Conservation (phyloP, 64 coral and sea anemone species). For the Stylophora pistillata region DNA sequence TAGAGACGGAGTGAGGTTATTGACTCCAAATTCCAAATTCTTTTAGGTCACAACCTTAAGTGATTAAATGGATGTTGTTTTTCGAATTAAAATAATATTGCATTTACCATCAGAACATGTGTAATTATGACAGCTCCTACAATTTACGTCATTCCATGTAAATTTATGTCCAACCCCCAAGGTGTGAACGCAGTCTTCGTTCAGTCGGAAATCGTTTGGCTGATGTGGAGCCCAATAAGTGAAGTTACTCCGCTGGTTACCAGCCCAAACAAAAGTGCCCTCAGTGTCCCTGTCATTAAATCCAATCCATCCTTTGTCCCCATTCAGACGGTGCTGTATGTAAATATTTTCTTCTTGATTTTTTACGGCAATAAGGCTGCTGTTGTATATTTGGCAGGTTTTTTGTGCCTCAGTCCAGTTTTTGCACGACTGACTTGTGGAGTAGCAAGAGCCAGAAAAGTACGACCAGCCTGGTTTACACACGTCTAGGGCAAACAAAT, state of each 20-base stretch:
- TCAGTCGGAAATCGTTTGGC: slow-evolving; percentile 7
- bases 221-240: slow-evolving; percentile 60
- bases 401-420: slow-evolving; percentile 51
- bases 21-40: no score
- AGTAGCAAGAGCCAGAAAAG: slow-evolving; percentile 60
- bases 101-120: slow-evolving; percentile 63
- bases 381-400: slow-evolving; percentile 12
- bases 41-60: no score
- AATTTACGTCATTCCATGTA: slow-evolving; percentile 51
- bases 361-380: slow-evolving; percentile 23
- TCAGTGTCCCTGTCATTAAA: slow-evolving; percentile 18
- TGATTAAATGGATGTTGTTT: no score
- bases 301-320: slow-evolving; percentile 58
- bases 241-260: slow-evolving; percentile 19
- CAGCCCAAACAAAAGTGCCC: slow-evolving; percentile 42
- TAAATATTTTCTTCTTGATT: slow-evolving; percentile 53
- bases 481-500: slow-evolving; percentile 24
- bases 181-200: slow-evolving; percentile 56
- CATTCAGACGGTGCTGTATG: slow-evolving; percentile 56
- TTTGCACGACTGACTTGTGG: slow-evolving; percentile 29
- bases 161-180: slow-evolving; percentile 36
- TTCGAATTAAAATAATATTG: no score
- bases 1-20: no score
- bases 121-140: slow-evolving; percentile 61
- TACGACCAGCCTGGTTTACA: slow-evolving; percentile 73